phyloP scores from a whole-genome alignment of 1,140 invertebrate genomes.

The Drosophila sp. region DNA sequence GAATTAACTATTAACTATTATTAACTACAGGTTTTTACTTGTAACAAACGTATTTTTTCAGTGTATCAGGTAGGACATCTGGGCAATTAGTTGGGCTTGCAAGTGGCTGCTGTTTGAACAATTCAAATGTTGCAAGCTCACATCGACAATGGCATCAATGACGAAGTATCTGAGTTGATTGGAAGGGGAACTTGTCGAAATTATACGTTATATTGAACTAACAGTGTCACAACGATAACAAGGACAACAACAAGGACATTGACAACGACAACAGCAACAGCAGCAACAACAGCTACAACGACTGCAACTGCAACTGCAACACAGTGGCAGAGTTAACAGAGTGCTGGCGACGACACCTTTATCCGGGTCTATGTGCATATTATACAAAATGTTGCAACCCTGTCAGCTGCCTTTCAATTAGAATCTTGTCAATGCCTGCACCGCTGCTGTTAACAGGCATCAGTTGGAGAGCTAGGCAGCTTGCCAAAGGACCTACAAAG shows the following conservation, averaged over 20 bases:
- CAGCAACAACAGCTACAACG: constrained; percentile 3
- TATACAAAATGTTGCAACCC: constrained; percentile 45
- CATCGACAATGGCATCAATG: constrained; percentile 18
- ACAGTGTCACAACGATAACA: constrained; percentile 37
- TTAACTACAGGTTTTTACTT: too few relatives aligned
- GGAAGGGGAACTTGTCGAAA: constrained; percentile 34
- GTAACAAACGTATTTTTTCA: not conserved
- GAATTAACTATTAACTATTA: too few relatives aligned
- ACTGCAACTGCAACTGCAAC: not conserved
- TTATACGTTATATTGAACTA: constrained; percentile 52
- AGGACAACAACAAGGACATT: constrained; percentile 6
- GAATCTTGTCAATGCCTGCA: constrained; percentile 49
- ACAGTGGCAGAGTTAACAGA: constrained; percentile 5
- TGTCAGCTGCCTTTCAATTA: constrained; percentile 51
- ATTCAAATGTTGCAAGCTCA: not conserved
- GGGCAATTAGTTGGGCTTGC: constrained; percentile 10
- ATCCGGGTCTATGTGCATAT: constrained; percentile 36
- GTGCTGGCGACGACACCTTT: constrained; percentile 38
- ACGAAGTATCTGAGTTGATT: not conserved
- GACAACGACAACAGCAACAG: not conserved
- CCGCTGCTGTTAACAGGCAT: constrained; percentile 34
- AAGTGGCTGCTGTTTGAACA: constrained; percentile 2
- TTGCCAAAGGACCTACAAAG: not conserved
- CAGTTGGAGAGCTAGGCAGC: too few relatives aligned
- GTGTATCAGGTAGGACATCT: constrained; percentile 3